Conservation (phyloP, 53 echinoderm and acorn worm genomes). For the Holothuria scabra region DNA sequence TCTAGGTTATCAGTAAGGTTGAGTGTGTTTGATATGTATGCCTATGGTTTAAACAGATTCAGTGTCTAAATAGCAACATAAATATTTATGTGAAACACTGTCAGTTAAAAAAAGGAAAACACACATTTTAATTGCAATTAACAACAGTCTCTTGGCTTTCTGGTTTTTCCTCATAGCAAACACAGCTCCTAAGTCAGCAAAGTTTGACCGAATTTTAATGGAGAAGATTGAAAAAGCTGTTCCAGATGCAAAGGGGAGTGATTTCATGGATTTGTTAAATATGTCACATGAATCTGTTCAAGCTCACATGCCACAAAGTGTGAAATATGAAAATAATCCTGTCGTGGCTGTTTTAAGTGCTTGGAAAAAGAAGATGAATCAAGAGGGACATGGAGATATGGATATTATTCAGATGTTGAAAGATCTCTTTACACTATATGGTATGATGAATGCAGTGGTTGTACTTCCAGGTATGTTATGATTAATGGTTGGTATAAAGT, state of each 20-base stretch:
- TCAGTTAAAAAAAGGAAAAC: no score
- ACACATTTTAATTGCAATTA: no score
- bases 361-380: background rate
- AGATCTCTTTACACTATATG: background rate
- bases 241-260: no score
- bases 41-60: no score
- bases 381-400: background rate
- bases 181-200: background rate
- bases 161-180: background rate
- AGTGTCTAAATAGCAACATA: no score
- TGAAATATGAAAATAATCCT: background rate
- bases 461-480: conserved; percentile 4
- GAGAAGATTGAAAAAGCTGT: background rate
- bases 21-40: no score
- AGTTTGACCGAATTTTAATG: background rate
- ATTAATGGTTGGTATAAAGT: no score
- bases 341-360: background rate
- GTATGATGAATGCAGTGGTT: background rate
- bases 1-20: no score
- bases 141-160: no score
- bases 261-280: background rate
- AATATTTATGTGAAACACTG: no score
- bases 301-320: background rate
- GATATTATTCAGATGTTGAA: background rate
- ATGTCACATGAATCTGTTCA: background rate